Conservation (phyloP, 1,140 invertebrate species). For the Oncopodura yosiiana region DNA sequence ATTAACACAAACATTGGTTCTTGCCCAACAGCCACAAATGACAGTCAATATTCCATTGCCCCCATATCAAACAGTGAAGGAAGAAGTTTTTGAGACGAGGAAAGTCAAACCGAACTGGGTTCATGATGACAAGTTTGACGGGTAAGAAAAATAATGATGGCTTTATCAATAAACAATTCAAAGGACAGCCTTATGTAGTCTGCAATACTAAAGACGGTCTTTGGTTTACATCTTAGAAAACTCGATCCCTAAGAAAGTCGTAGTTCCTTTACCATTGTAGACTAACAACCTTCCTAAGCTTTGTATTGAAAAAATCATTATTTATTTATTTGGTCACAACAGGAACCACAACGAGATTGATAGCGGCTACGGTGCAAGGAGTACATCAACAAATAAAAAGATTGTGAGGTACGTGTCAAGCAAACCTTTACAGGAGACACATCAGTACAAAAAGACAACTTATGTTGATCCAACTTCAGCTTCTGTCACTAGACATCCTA, state of each 20-base stretch:
- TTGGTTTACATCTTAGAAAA: not conserved
- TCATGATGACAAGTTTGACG: slow-evolving; percentile 23
- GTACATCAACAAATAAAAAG: not conserved
- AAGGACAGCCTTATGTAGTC: not conserved
- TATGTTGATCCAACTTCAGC: slow-evolving; percentile 4
- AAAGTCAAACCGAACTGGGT: slow-evolving; percentile 29
- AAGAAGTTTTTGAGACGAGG: slow-evolving; percentile 29
- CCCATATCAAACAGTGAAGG: slow-evolving; percentile 23
- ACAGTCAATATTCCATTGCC: slow-evolving; percentile 25
- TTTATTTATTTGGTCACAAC: not conserved
- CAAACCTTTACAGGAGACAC: slow-evolving; percentile 20
- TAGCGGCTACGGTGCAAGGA: not conserved
- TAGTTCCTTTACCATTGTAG: not conserved
- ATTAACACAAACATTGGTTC: slow-evolving; percentile 26
- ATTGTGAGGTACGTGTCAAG: slow-evolving; percentile 8
- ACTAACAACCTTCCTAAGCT: too few relatives aligned
- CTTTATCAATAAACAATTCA: not conserved
- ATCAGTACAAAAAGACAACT: slow-evolving; percentile 6
- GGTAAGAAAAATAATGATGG: slow-evolving; percentile 4
- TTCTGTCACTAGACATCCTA: slow-evolving; percentile 1
- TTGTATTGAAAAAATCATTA: too few relatives aligned
- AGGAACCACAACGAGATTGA: slow-evolving; percentile 23
- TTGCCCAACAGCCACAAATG: slow-evolving; percentile 24
- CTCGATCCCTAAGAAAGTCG: not conserved
- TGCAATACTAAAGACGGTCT: not conserved